Evolutionary conservation across 2,113 vertebrate genomes (phyloP).

Genomic region (Hystrix cristata): DNA sequence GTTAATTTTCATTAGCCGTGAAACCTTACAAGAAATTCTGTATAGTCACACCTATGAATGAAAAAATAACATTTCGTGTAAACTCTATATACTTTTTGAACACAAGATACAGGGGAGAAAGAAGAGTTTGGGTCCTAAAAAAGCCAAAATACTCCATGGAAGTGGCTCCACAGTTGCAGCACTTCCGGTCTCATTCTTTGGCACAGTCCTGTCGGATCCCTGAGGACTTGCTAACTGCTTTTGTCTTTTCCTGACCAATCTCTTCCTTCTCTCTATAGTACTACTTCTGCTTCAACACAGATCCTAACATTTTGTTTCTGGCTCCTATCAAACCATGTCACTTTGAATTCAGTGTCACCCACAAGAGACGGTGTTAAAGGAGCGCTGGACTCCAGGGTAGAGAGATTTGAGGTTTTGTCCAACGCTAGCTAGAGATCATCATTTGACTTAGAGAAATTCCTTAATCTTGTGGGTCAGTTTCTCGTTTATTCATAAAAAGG

Average conservation of each 20-base stretch:
- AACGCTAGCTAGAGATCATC: not conserved
- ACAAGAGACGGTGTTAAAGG: not conserved
- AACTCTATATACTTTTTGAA: not conserved
- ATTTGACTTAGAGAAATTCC: not conserved
- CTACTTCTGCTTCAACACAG: not conserved
- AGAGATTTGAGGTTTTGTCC: not conserved
- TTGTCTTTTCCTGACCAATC: not conserved
- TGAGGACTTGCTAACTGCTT: not conserved
- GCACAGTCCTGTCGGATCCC: too few relatives aligned
- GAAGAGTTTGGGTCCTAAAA: not conserved
- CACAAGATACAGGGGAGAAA: not conserved
- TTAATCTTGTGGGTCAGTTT: not conserved
- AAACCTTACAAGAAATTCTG: not conserved
- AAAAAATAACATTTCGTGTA: not conserved
- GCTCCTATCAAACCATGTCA: not conserved
- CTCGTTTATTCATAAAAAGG: not conserved
- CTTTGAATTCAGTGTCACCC: not conserved
- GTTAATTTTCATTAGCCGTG: not conserved
- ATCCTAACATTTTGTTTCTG: not conserved
- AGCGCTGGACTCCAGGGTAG: not conserved
- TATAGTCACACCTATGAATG: not conserved
- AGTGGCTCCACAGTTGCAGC: rapidly evolving
- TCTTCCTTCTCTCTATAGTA: not conserved
- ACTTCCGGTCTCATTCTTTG: not conserved
- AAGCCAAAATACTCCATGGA: not conserved